Evolutionary conservation across 2,888 invertebrate genomes (phyloP), one percentile per base, ranked within the genome.

Genomic region (Xestobium rufovillosum): DNA sequence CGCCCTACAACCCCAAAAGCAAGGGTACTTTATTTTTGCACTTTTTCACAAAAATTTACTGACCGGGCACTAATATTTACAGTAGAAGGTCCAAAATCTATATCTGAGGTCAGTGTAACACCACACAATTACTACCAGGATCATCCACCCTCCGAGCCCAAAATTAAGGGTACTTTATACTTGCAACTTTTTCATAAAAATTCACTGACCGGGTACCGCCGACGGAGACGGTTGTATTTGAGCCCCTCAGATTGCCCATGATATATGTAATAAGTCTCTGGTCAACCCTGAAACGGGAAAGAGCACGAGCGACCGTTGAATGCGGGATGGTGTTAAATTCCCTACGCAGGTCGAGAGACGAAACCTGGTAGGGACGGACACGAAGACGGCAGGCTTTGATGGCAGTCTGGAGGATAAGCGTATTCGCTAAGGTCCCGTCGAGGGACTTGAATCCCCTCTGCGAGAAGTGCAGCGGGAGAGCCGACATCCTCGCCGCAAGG

Each of bases 381-480:
- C n/a, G 6, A 6, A 6, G 23, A 8, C 23, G 6, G n/a, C n/a
- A n/a, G n/a, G 6, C n/a, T 19, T 19, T 19, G n/a, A 19, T 19
- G 6, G n/a, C 23, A 19, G 23, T 19, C n/a, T 19, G 23, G 6
- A 19, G n/a, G 6, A 19, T 8, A 8, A 19, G 23, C n/a, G n/a
- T n/a, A n/a, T 19, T 19, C n/a, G 23, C 23, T n/a, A 19, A 19
- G n/a, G 23, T 19, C 6, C 47, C 47, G 25, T 49, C 47, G 3
- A 43, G 10, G 10, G 4, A 19, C 3, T 26, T 12, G 29, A 48
- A 46, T 1, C 49, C 49, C 2, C 44, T 11, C 26, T 49, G 47
- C 9, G 17, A 3, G 3, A 16, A 6, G 19, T 43, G 32, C 2
- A 40, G 13, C 1, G 31, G 34, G 9, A 48, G 14, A 17, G 4